phyloP scores from a whole-genome alignment of 2,113 vertebrate species.

The Ranitomeya imitator region DNA sequence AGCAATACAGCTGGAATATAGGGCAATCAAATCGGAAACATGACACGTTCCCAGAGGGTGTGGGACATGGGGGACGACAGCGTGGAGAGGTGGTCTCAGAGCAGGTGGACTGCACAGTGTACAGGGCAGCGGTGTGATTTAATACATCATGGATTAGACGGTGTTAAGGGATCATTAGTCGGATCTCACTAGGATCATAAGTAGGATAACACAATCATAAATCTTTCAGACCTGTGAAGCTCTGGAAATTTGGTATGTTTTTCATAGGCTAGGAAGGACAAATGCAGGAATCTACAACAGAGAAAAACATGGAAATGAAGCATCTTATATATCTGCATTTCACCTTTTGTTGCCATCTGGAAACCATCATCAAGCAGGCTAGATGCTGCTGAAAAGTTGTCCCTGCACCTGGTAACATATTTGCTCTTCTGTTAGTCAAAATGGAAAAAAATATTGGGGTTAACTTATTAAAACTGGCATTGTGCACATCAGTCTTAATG shows the following conservation, averaged over 20 bases:
- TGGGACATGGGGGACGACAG: neutral
- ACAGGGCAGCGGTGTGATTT: neutral
- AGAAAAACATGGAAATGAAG: neutral
- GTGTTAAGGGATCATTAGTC: neutral
- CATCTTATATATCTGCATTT: neutral
- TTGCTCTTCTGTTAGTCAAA: too few relatives aligned
- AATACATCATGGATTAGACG: neutral
- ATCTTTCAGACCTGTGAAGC: neutral
- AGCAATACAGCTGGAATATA: neutral
- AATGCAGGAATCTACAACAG: too few relatives aligned
- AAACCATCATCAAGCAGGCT: too few relatives aligned
- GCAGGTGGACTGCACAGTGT: neutral
- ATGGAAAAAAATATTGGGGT: too few relatives aligned
- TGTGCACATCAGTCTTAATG: too few relatives aligned
- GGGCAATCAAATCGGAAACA: neutral
- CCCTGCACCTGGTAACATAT: too few relatives aligned
- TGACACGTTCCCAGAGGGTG: neutral
- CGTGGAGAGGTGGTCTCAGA: neutral
- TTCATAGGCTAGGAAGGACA: neutral
- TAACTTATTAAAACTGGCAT: too few relatives aligned
- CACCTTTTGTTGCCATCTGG: neutral
- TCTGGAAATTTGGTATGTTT: neutral
- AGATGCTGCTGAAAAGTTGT: too few relatives aligned
- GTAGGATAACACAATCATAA: constrained; percentile 9
- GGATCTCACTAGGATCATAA: constrained; percentile 3